phyloP scores from a whole-genome alignment of 2,797 vertebrate species.

The Aulostomus chinensis region DNA sequence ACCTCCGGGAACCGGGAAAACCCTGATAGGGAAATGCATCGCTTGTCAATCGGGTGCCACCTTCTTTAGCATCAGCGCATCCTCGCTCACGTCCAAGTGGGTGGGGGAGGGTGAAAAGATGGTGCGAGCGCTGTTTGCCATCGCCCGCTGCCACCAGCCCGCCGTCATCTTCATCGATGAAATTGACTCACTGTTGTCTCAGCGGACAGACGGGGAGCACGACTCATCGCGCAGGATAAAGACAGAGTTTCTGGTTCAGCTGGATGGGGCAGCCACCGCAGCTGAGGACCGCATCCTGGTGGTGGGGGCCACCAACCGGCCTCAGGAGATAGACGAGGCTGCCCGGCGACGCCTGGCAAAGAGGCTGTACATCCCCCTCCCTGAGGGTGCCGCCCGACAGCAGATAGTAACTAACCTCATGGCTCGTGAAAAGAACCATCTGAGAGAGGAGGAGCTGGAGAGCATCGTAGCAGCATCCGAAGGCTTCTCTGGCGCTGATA shows the following conservation, averaged over 20 bases:
- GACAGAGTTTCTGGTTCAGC: slow-evolving; percentile 95
- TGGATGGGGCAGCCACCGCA: slow-evolving; percentile 92
- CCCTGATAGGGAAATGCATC: slow-evolving; percentile 97
- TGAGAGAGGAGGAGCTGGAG: slow-evolving; percentile 82
- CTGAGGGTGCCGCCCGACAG: slow-evolving; percentile 84
- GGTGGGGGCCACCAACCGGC: slow-evolving; percentile 96
- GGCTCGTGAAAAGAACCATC: slow-evolving; percentile 84
- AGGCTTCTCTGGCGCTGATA: slow-evolving; percentile 95
- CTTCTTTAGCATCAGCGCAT: slow-evolving; percentile 98
- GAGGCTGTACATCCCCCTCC: slow-evolving; percentile 93
- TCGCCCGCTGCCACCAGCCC: slow-evolving; percentile 93
- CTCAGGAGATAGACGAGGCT: slow-evolving; percentile 97
- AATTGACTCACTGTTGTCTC: slow-evolving; percentile 94
- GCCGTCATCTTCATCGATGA: slow-evolving; percentile 98
- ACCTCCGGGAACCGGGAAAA: slow-evolving; percentile 96
- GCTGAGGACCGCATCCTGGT: slow-evolving; percentile 94
- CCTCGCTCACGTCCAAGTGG: slow-evolving; percentile 97
- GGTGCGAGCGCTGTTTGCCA: slow-evolving; percentile 93
- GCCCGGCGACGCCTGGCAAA: slow-evolving; percentile 92
- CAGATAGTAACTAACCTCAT: slow-evolving; percentile 90
- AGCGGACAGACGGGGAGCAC: slow-evolving; percentile 93
- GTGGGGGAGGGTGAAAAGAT: slow-evolving; percentile 98
- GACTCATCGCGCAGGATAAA: slow-evolving; percentile 96
- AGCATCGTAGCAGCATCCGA: slow-evolving; percentile 80
- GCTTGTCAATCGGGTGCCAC: slow-evolving; percentile 96